Percentiles rank a stretch among this genome's conserved stretches.
Evolutionary conservation across 2,797 vertebrate species (phyloP).

Genomic region (Orientallactaga sibirica): DNA sequence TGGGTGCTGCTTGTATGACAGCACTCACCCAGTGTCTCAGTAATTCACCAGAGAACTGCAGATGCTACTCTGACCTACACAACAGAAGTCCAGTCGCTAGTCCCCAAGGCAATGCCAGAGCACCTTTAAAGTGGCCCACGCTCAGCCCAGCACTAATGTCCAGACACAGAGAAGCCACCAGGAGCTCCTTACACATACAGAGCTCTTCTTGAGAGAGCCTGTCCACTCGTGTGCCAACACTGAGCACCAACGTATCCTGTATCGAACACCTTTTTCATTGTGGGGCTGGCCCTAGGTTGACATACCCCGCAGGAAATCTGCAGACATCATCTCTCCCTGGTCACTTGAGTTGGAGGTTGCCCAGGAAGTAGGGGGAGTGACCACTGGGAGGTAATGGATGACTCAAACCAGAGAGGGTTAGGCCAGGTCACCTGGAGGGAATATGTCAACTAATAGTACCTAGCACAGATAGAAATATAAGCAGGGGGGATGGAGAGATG

Average conservation of each 20-base stretch:
- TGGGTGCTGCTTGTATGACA: not conserved
- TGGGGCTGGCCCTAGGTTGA: not conserved
- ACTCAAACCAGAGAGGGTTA: not conserved
- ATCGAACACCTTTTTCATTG: not conserved
- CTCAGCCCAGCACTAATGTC: not conserved
- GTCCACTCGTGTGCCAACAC: not conserved
- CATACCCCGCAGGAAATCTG: not conserved
- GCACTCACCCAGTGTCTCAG: not conserved
- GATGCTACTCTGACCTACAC: not conserved
- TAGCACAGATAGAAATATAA: not conserved
- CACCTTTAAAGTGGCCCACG: not conserved
- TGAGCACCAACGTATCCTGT: not conserved
- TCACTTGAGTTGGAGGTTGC: not conserved
- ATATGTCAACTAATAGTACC: not conserved
- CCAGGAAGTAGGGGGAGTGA: not conserved
- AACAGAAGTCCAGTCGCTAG: not conserved
- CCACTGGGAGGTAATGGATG: not conserved
- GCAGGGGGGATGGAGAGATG: not conserved
- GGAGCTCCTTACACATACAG: not conserved
- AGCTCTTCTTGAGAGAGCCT: not conserved
- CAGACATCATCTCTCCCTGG: not conserved
- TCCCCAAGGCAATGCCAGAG: too few relatives aligned
- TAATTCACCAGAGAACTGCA: not conserved
- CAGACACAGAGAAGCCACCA: not conserved
- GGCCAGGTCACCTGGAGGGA: not conserved